These are phyloP conservation scores for Plebejus melissa DNA, from an alignment of 2,888 invertebrate species.

Conservation along the genomic window DNA sequence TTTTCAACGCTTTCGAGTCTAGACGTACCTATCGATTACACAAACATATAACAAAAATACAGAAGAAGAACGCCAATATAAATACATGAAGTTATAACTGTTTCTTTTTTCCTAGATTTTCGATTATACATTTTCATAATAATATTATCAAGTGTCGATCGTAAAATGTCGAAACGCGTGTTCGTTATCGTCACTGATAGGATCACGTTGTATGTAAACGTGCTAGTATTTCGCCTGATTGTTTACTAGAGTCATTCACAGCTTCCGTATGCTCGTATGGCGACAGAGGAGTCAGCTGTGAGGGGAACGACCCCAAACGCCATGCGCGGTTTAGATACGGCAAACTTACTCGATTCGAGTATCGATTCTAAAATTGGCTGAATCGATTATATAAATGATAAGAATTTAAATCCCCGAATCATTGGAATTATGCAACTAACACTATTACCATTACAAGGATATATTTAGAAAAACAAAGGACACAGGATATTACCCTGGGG, in stretches of 20 bases:
- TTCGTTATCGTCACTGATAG: conserved; percentile 5
- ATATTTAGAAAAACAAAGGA: background rate
- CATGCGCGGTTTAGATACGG: conserved; percentile 32
- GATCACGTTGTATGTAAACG: conserved; percentile 25
- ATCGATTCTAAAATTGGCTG: background rate
- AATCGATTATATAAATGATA: background rate
- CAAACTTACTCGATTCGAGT: conserved; percentile 27
- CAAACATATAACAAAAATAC: background rate
- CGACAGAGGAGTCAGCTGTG: conserved; percentile 41
- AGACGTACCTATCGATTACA: conserved; percentile 16
- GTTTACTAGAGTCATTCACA: conserved; percentile 24
- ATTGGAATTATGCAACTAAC: background rate
- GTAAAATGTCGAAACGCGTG: conserved; percentile 10
- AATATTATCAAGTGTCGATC: background rate
- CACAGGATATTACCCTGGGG: background rate
- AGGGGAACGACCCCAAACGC: conserved; percentile 30
- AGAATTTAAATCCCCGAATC: too few species aligned
- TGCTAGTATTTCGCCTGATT: conserved; percentile 25
- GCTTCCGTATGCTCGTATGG: conserved; percentile 19
- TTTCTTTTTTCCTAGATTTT: too few species aligned
- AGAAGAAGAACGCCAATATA: background rate
- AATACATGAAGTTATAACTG: background rate
- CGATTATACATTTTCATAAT: too few species aligned
- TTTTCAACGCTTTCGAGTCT: background rate
- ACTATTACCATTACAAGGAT: background rate